Evolutionary conservation across 1,140 invertebrate species (phyloP), one percentile per base, ranked within the genome.

Genomic region (Onthophagus taurus): DNA sequence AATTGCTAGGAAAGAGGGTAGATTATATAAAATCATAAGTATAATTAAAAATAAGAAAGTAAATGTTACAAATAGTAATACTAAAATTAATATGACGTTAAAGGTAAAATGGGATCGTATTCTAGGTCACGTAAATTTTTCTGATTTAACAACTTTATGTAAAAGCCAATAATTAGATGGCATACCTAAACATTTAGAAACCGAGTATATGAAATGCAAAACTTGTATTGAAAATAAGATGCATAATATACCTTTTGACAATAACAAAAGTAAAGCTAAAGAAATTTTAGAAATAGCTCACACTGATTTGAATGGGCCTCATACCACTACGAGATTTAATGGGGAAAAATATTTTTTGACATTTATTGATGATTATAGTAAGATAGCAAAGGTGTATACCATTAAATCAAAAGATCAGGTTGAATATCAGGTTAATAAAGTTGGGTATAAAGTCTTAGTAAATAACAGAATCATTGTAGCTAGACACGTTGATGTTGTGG

Each of bases 231-330:
- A 49, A 33, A 51, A 44, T 38, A 49, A 60, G 33, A 46, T 57
- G 52, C 21, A 50, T 50, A 63, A 65, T 57, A 36, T 66, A 54
- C 59, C 60, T 38, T 66, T 67, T 59, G 26, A 63, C 49, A 66
- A 66, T 50, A 49, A 49, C 34, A 37, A 38, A 42, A 42, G 3
- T 14, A 41, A 30, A 31, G 43, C 47, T 9, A 43, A 33, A 31
- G 47, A 51, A 31, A 51, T 51, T 23, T 45, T 64, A 39, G 52
- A 65, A 52, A 42, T 61, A 30, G 46, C 63, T 35, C 59, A 65
- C 49, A 62, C 59, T 20, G 58, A 65, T 58, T 52, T 61, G 21
- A 61, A 61, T 47, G 62, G 62, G 2, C 60, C 58, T 24, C 56
- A 61, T 45, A 38, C 48, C 18, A 64, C 58, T 45, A 49, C 38